Conservation (phyloP, 1,140 invertebrate genomes). For the Pygmarrhopalites habei region DNA sequence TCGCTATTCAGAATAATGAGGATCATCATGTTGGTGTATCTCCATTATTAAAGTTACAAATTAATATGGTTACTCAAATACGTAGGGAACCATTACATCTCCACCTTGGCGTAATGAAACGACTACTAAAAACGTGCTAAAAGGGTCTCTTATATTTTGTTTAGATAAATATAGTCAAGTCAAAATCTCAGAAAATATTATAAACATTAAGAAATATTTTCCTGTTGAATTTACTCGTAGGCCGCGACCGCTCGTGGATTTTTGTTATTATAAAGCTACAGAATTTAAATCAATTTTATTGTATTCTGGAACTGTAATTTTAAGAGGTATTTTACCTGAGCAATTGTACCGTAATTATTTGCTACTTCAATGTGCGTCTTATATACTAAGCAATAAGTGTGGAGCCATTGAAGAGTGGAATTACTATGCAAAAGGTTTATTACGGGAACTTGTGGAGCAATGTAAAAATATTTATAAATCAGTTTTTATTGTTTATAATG, state of each 20-base stretch:
- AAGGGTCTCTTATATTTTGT: too few relatives aligned
- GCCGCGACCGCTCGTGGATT: slow-evolving; percentile 46
- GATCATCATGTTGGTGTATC: too few relatives aligned
- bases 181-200: too few relatives aligned
- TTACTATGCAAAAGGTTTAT: not conserved
- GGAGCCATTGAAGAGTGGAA: not conserved
- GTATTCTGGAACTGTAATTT: slow-evolving; percentile 45
- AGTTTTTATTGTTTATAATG: slow-evolving; percentile 16
- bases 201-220: too few relatives aligned
- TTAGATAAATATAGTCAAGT: too few relatives aligned
- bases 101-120: too few relatives aligned
- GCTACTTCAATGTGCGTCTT: slow-evolving; percentile 41
- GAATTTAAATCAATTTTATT: slow-evolving; percentile 47
- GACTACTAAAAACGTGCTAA: too few relatives aligned
- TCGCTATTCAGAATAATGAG: too few relatives aligned
- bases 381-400: slow-evolving; percentile 23
- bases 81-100: too few relatives aligned
- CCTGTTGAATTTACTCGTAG: slow-evolving; percentile 45
- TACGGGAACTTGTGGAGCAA: slow-evolving; percentile 2
- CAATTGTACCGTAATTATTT: slow-evolving; percentile 44
- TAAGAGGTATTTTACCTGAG: slow-evolving; percentile 40
- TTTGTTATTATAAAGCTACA: too few relatives aligned
- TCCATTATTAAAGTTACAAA: too few relatives aligned
- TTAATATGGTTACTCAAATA: too few relatives aligned
- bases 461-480: not conserved